Base-by-base conservation (phyloP, 2,113 vertebrate species). In the Tupaia chinensis region DNA sequence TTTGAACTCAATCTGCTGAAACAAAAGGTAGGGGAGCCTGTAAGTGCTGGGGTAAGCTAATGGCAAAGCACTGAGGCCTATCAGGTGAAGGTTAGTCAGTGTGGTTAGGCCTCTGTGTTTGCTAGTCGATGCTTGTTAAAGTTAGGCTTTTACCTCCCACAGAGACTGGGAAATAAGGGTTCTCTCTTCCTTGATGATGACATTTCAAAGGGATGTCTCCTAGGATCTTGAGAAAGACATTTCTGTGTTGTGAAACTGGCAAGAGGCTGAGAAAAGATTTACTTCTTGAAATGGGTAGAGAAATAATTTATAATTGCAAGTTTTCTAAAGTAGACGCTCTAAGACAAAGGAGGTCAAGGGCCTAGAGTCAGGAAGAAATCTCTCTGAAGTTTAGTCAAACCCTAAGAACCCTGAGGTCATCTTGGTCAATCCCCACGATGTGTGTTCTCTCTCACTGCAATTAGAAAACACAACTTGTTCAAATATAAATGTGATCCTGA, bases 211-310 rank as follows among this genome's bases (percentile, higher is more conserved):
- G 72, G 8, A 81, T 53, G 6, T 14, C 13, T 23, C 23, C 22
- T 27, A 32, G 14, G 19, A 77, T 69, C 70, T 56, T 53, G 4
- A 92, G 54, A 72, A 86, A 82, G 63, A 23, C 6, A 63, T 34
- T 77, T 81, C 68, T 89, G 65, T n/a, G 44, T 78, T 89, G n/a
- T 74, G 78, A 95, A 92, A 29, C 23, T 82, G 44, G 77, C 15
- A 94, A 86, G 27, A 87, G 1, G 9, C 32, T 61, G 17, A 34
- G 9, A 73, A n/a, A 72, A 66, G 63, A 78, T 82, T 95, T 89
- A 81, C 32, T 72, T 12, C 53, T 86, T 19, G 76, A 91, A 89
- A 89, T 23, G 9, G 8, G 22, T 54, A 83, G 65, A 78, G 78
- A 86, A 86, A 90, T n/a, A 66, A 69, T 80, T n/a, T 74, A 63